phyloP scores from a whole-genome alignment of 2,113 vertebrate genomes.

The Lucifuga dentata region DNA sequence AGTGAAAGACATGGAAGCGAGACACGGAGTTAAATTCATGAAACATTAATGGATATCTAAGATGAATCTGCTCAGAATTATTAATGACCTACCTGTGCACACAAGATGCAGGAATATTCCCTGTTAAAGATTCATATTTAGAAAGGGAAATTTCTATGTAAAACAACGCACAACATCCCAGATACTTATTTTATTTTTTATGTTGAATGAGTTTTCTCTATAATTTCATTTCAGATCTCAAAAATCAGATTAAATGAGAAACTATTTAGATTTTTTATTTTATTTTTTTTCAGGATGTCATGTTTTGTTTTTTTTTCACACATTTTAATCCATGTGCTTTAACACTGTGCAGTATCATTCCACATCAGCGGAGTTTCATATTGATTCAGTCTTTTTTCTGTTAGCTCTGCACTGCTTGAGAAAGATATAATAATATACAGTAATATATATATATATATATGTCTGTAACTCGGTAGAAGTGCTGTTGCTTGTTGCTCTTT shows the following conservation, averaged over 20 bases:
- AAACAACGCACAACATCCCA: not conserved
- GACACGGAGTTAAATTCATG: slow-evolving; percentile 39
- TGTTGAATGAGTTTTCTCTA: too few relatives aligned
- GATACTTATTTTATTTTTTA: too few relatives aligned
- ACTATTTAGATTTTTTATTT: too few relatives aligned
- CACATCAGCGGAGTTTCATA: slow-evolving; percentile 26
- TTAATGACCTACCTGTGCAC: slow-evolving; percentile 53
- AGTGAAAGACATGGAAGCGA: slow-evolving; percentile 42
- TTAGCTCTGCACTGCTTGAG: slow-evolving; percentile 38
- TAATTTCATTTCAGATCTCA: too few relatives aligned
- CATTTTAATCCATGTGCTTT: too few relatives aligned
- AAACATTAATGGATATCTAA: slow-evolving; percentile 63
- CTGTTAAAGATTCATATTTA: slow-evolving; percentile 40
- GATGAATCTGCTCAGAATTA: slow-evolving; percentile 62
- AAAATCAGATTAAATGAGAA: too few relatives aligned
- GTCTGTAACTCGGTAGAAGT: slow-evolving; percentile 22
- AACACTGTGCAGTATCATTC: slow-evolving; percentile 2
- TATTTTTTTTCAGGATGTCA: too few relatives aligned
- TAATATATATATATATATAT: not conserved
- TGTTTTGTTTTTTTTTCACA: too few relatives aligned
- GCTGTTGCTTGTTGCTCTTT: slow-evolving; percentile 43
- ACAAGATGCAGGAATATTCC: slow-evolving; percentile 33
- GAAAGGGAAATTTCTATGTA: slow-evolving; percentile 1
- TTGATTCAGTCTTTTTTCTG: slow-evolving; percentile 35
- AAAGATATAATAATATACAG: slow-evolving; percentile 6